These are phyloP conservation scores for Drosophila hamatofila DNA, from an alignment of 2,888 invertebrate genomes.

Conservation along the genomic window DNA sequence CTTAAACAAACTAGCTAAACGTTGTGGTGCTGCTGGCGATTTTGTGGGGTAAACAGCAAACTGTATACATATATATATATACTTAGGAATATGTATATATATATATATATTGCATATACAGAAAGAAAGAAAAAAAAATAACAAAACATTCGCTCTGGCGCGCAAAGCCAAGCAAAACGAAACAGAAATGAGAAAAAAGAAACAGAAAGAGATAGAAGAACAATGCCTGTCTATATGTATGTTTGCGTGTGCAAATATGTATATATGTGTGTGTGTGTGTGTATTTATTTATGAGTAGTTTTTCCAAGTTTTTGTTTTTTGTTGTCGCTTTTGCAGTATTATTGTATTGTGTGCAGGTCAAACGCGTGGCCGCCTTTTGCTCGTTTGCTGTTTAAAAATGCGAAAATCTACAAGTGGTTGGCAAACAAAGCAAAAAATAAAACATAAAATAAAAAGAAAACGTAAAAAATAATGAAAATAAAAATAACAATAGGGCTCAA, in stretches of 20 bases:
- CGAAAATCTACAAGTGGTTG: constrained; percentile 77
- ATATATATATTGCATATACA: constrained; percentile 2
- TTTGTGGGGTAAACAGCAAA: constrained; percentile 62
- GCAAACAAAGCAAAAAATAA: constrained; percentile 23
- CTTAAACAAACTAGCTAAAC: constrained; percentile 36
- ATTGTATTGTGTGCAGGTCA: constrained; percentile 59
- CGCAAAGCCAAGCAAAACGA: constrained; percentile 65
- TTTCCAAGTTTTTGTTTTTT: constrained; percentile 47
- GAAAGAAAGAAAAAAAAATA: constrained; percentile 10
- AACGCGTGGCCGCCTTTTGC: constrained; percentile 69
- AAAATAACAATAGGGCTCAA: constrained; percentile 28
- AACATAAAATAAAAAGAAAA: constrained; percentile 5
- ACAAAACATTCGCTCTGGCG: constrained; percentile 50
- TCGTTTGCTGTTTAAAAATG: constrained; percentile 53
- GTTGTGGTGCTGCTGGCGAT: constrained; percentile 42
- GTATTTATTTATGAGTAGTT: constrained; percentile 75
- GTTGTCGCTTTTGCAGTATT: constrained; percentile 18
- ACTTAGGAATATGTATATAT: constrained; percentile 12
- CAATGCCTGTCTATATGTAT: constrained; percentile 42
- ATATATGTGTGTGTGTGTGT: constrained; percentile 3
- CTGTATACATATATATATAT: constrained; percentile 20
- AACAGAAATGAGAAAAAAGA: constrained; percentile 38
- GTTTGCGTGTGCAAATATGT: constrained; percentile 7
- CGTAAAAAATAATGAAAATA: constrained; percentile 10
- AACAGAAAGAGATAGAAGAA: constrained; percentile 41